A percentile compares a stretch with the other conserved stretches of the same genome.
phyloP scores from a whole-genome alignment of 2,797 vertebrate genomes.

The Pampus argenteus region DNA sequence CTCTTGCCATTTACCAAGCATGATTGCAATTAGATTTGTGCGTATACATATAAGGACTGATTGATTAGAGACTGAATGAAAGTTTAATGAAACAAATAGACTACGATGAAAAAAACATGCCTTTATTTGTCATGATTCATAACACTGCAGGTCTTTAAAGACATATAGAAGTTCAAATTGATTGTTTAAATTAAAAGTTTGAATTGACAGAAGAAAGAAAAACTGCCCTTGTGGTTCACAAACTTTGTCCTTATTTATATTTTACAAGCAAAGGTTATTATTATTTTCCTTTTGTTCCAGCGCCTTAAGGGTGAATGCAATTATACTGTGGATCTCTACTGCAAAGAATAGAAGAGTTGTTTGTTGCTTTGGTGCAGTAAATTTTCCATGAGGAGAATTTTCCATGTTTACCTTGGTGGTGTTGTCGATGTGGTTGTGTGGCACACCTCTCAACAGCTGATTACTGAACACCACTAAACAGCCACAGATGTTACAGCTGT shows the following conservation, averaged over 20 bases:
- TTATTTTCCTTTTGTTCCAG: slow-evolving; percentile 39
- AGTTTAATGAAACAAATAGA: slow-evolving; percentile 35
- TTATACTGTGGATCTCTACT: slow-evolving; percentile 29
- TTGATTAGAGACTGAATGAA: slow-evolving; percentile 28
- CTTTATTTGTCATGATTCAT: neutral
- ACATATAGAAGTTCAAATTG: neutral
- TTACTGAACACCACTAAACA: slow-evolving; percentile 65
- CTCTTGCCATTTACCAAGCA: slow-evolving; percentile 26
- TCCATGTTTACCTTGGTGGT: slow-evolving; percentile 69
- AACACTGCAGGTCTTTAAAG: too few relatives aligned
- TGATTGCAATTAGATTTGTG: slow-evolving; percentile 36
- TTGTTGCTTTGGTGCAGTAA: slow-evolving; percentile 54
- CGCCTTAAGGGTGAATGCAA: slow-evolving; percentile 30
- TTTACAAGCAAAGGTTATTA: neutral
- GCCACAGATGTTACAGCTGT: slow-evolving; percentile 72
- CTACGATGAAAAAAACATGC: neutral
- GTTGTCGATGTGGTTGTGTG: slow-evolving; percentile 60
- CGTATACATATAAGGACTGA: neutral
- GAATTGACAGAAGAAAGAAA: neutral
- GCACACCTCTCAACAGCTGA: slow-evolving; percentile 60
- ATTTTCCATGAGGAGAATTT: slow-evolving; percentile 82
- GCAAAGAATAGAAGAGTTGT: slow-evolving; percentile 24
- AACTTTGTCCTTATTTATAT: neutral
- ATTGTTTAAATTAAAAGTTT: too few relatives aligned
- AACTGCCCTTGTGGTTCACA: neutral